phyloP scores from a whole-genome alignment of 2,113 vertebrate genomes.

The Climacteris rufus region DNA sequence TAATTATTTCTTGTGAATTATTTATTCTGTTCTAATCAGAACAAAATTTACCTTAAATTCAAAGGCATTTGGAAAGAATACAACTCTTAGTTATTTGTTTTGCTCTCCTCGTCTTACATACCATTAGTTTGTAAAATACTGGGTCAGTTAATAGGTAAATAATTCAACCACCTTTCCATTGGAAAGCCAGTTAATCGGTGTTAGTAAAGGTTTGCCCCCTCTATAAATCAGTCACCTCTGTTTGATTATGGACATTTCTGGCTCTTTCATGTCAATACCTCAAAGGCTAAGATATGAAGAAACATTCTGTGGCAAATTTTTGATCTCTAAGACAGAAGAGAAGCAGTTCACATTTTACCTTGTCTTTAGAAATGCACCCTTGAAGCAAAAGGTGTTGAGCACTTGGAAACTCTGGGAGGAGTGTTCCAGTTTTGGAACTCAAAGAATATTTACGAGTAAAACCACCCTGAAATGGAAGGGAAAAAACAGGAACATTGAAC shows the following conservation, averaged over 20 bases:
- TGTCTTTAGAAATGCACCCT: conserved; percentile 90
- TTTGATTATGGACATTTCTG: conserved; percentile 74
- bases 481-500: not conserved
- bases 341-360: conserved; percentile 77
- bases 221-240: conserved; percentile 77
- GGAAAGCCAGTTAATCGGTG: conserved; percentile 67
- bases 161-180: conserved; percentile 71
- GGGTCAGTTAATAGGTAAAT: conserved; percentile 74
- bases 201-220: conserved; percentile 67
- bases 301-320: conserved; percentile 49
- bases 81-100: conserved; percentile 55
- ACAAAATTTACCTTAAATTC: conserved; percentile 32
- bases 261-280: conserved; percentile 68
- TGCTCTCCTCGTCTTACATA: conserved; percentile 56
- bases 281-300: conserved; percentile 56
- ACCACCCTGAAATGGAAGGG: conserved; percentile 81
- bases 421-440: conserved; percentile 96
- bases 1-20: not conserved
- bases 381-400: conserved; percentile 93
- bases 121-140: conserved; percentile 67
- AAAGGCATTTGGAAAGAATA: conserved; percentile 59
- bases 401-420: conserved; percentile 95
- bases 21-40: conserved; percentile 32
- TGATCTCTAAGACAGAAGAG: conserved; percentile 39
- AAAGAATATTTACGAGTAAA: conserved; percentile 98